Base-by-base conservation (phyloP, 2,113 vertebrate species). In the Pseudorectes ferrugineus region DNA sequence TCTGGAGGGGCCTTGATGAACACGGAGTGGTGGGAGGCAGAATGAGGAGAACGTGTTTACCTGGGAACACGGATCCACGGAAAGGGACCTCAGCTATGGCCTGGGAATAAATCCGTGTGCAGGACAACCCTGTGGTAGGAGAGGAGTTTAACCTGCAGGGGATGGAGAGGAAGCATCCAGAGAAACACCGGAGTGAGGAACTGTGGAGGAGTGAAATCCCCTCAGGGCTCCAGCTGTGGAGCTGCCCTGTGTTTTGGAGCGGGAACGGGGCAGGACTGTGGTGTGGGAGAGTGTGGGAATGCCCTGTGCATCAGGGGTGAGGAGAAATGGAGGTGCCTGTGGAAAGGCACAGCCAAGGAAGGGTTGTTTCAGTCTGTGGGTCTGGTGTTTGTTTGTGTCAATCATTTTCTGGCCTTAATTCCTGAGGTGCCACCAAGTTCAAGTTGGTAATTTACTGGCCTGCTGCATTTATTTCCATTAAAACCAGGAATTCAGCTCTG, bases 1-100 rank as follows among this genome's bases (percentile, higher is more conserved):
- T 8, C 42, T 31, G 36, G 81, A 22, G 0, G 11, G 46, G 38
- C 8, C 12, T 19, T 12, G 25, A 10, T 4, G 57, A 89, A 4
- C 22, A 17, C 0, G 3, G 14, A 14, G 55, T 8, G n/a, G 1
- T 5, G 12, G 51, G n/a, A 36, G 71, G 40, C 55, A 24, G 2
- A 25, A 40, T 0, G 25, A 38, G 54, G 46, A 51, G 23, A 24
- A 22, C 0, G 9, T 2, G 38, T 15, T 59, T 6, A 1, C 25
- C 72, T 67, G 54, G 38, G 46, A 43, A 6, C 21, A 17, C 4
- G 0, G 48, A 42, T 7, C 15, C 11, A 6, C 35, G 63, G 33
- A 26, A 33, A 48, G 38, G 38, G 6, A 8, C 3, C 43, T 22
- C 15, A 24, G 43, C 31, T 10, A 19, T 35, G 61, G 29, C 14